Evolutionary conservation across 2,888 invertebrate genomes (phyloP), one percentile per base, ranked within the genome.

Genomic region (Exocentrus adspersus): DNA sequence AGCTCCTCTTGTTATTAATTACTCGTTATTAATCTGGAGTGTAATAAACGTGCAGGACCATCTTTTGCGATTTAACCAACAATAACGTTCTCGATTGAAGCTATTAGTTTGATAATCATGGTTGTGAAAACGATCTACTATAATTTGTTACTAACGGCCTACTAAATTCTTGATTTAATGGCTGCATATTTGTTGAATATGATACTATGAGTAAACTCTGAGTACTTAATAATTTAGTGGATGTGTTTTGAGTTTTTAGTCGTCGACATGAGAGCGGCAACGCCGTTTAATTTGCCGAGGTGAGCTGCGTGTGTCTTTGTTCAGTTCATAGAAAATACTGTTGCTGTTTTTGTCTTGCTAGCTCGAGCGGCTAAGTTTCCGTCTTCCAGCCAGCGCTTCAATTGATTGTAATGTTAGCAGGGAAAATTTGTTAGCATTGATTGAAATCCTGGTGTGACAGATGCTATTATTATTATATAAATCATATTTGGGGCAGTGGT

Each of bases 1-100:
- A 24, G 24, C 42, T 53, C 53, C 12, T 21, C 10, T 32, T 51
- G 17, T 19, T 53, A 53, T 53, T 42, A 53, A 53, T 53, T 53
- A 42, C 14, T 4, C 2, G 14, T 1, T 42, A 53, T 53, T 37
- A 53, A 41, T 53, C 24, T 41, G 53, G 20, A 17, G 2, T n/a
- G 12, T 53, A 53, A 53, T 53, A 37, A 53, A 41, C 53, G 21
- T 41, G 41, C 41, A 21, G 30, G 32, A 20, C 53, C 14, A 53
- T 53, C 41, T 24, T 32, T 37, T 53, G 41, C 20, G 41, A 53
- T 53, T 53, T 21, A 21, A 41, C 21, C 5, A 14, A 19, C 21
- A 42, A 53, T 42, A 12, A n/a, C 14, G 9, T 48, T 28, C 14
- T 48, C 16, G 16, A 30, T 37, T 37, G n/a, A 14, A 37, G 37